A percentile compares a stretch with the other conserved stretches of the same genome.
Conservation (phyloP, 2,113 vertebrate species). For the Neodontobutis hainanensis region DNA sequence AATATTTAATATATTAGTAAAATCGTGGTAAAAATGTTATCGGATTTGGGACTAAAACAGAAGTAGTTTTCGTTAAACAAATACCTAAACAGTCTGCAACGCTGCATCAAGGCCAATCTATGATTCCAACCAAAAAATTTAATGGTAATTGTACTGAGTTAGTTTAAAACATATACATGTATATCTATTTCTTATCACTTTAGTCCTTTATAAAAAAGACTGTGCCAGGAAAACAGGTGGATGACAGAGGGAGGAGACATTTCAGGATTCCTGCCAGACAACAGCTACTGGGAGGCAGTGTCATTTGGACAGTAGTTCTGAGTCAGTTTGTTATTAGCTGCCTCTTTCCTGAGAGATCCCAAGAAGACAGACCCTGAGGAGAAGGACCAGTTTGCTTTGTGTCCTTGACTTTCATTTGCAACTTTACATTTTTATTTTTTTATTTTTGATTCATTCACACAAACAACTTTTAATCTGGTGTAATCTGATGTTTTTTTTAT, state of each 20-base stretch:
- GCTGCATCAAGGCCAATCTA: no score
- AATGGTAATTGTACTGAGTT: no score
- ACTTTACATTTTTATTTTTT: not conserved
- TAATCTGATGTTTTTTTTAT: not conserved
- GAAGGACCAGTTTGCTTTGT: conserved; percentile 27
- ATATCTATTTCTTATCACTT: not conserved
- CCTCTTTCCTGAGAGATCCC: conserved; percentile 55
- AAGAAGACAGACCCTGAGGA: conserved; percentile 26
- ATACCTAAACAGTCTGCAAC: no score
- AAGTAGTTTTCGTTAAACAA: no score
- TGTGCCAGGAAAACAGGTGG: conserved; percentile 17
- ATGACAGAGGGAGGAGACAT: conserved; percentile 56
- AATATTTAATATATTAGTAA: no score
- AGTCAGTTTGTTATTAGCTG: conserved; percentile 71
- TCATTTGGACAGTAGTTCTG: conserved; percentile 28
- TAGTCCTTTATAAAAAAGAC: not conserved
- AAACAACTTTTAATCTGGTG: conserved; percentile 1
- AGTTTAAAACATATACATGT: no score
- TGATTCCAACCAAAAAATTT: no score
- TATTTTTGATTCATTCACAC: conserved; percentile 4
- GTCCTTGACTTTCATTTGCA: conserved; percentile 2
- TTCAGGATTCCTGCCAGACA: conserved; percentile 33
- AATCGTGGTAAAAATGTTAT: no score
- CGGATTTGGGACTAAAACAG: no score
- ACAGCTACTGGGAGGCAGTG: conserved; percentile 50